A percentile compares a stretch with the other conserved stretches of the same genome.
Conservation (phyloP, 1,140 invertebrate species). For the Mactra quadrangularis region DNA sequence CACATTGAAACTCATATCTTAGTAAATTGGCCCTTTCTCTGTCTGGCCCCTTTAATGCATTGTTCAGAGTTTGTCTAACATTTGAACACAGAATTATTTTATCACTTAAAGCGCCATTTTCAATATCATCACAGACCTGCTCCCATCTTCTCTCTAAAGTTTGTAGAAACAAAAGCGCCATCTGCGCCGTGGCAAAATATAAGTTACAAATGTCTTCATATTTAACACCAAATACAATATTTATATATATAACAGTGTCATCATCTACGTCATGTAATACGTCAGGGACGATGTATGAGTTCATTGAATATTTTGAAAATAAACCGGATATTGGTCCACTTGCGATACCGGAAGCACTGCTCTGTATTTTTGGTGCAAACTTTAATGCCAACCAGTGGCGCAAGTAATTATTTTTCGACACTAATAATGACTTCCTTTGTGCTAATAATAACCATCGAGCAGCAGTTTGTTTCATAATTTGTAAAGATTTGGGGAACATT, state of each 20-base stretch:
- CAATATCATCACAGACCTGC: slow-evolving; percentile 47
- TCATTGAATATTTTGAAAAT: slow-evolving; percentile 9
- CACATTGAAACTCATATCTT: slow-evolving; percentile 42
- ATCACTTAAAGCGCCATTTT: slow-evolving; percentile 32
- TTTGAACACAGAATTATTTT: not conserved
- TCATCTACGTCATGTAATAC: not conserved
- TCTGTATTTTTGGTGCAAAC: not conserved
- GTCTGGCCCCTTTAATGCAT: not conserved
- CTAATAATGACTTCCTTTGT: slow-evolving; percentile 13
- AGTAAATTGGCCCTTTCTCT: slow-evolving; percentile 29
- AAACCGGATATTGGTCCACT: slow-evolving; percentile 42
- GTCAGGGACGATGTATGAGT: slow-evolving; percentile 23
- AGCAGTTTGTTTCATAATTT: not conserved
- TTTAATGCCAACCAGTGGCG: slow-evolving; percentile 27
- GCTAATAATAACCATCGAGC: slow-evolving; percentile 13
- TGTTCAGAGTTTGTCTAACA: not conserved
- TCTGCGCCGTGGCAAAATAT: slow-evolving; percentile 55
- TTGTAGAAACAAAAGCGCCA: slow-evolving; percentile 59
- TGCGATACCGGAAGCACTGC: slow-evolving; percentile 13
- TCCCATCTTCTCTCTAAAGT: slow-evolving; percentile 52
- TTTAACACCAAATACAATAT: slow-evolving; percentile 57
- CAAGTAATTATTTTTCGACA: slow-evolving; percentile 39
- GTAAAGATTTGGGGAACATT: slow-evolving; percentile 42
- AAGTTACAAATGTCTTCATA: slow-evolving; percentile 63
- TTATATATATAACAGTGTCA: slow-evolving; percentile 45